Evolutionary conservation across 2,888 invertebrate species (phyloP), one percentile per base, ranked within the genome.

Genomic region (Noctua fimbriata): DNA sequence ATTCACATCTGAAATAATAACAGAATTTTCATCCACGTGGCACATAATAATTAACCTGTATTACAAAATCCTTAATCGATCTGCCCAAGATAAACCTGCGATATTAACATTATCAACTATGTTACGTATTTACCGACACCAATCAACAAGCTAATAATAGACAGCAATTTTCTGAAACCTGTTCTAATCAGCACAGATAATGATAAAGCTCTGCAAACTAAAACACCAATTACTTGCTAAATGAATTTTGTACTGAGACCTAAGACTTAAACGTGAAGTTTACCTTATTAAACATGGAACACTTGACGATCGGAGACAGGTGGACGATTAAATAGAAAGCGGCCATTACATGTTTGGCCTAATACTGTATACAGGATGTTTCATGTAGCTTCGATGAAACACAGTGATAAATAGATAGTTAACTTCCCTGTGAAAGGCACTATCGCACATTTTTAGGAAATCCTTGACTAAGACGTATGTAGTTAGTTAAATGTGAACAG

Each of bases 291-390:
- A 73, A 84, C 85, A 70, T 65, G 60, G 44, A 5, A 16, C 28
- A 73, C 69, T 78, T 82, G 72, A 83, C 75, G 72, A 67, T 60
- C 66, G 47, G 73, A 73, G 82, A 88, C 86, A 84, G 86, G 79
- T 86, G 67, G 70, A 83, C 79, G 81, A 86, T 88, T 89, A 88
- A 80, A 78, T 88, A 88, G 88, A 88, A 88, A 88, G 86, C 84
- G 24, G 74, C 60, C 70, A 69, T 76, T 78, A 70, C 83, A 79
- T 78, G 89, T 78, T 83, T 86, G 81, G 63, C 58, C 79, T 77
- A 76, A 84, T 81, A 82, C 78, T 72, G 65, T 14, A 32, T 44
- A 79, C 72, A 87, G 84, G 78, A 73, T 83, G 84, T 47, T 55
- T 73, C 52, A 9, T 75, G 87, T 74, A 86, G 44, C 52, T 63